Percentiles rank a stretch among this genome's conserved stretches.
These are phyloP conservation scores for Episyrphus balteatus DNA, from an alignment of 1,140 invertebrate genomes.

Conservation along the genomic window DNA sequence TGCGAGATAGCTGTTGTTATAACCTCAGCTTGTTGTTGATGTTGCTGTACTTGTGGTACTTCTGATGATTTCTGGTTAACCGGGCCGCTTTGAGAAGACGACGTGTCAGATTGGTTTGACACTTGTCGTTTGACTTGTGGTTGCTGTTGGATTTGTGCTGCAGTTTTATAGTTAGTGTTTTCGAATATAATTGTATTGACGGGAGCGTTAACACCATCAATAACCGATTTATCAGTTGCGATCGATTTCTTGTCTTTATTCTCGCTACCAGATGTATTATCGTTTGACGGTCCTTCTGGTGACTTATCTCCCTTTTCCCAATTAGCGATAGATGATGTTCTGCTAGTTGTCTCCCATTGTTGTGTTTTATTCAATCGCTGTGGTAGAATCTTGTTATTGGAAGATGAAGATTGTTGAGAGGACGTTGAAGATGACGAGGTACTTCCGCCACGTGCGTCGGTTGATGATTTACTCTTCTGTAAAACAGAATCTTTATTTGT, in stretches of 20 bases:
- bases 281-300: no score
- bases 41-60: constrained; percentile 4
- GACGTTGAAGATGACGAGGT: neutral
- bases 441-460: neutral
- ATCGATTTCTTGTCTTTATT: constrained; percentile 1
- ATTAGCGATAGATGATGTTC: neutral
- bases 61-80: neutral
- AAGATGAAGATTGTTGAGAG: neutral
- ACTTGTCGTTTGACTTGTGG: constrained; percentile 8
- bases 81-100: neutral
- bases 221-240: constrained; percentile 10
- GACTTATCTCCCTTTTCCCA: neutral
- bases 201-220: constrained; percentile 46
- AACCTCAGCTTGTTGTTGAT: constrained; percentile 22
- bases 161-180: constrained; percentile 78
- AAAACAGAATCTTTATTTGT: neutral
- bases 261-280: neutral
- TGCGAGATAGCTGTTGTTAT: constrained; percentile 38
- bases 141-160: constrained; percentile 27
- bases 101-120: neutral
- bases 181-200: constrained; percentile 86
- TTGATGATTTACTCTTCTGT: neutral
- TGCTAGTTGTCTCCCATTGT: neutral
- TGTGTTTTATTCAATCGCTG: neutral
- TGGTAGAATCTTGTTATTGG: neutral